These are phyloP conservation scores for Ceyx erithaca DNA, from an alignment of 2,797 vertebrate genomes.

Conservation along the genomic window DNA sequence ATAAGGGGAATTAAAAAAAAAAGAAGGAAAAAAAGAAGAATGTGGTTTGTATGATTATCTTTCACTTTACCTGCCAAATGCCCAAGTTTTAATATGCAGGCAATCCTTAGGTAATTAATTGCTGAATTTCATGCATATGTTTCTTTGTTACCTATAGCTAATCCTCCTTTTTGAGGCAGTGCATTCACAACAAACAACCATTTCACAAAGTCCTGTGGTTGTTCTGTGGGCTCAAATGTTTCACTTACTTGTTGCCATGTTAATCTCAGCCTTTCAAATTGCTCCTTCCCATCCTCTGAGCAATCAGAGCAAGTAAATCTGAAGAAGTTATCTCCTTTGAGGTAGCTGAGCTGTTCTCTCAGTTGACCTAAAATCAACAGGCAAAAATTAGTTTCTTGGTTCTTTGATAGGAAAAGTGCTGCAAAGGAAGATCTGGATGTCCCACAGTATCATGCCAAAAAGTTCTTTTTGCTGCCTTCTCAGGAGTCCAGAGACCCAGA, in stretches of 20 bases:
- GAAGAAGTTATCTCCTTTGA: constrained; percentile 99
- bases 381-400: not conserved
- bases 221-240: not conserved
- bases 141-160: not conserved
- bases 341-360: constrained; percentile 90
- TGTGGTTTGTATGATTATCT: not conserved
- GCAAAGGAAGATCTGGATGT: not conserved
- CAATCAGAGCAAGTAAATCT: constrained; percentile 91
- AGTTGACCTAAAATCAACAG: constrained; percentile 86
- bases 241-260: constrained; percentile 95
- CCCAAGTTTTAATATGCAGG: not conserved
- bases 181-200: not conserved
- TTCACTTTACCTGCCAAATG: not conserved
- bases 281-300: constrained; percentile 91
- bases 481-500: not conserved
- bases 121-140: not conserved
- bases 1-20: not conserved
- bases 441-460: not conserved
- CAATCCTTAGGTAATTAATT: constrained; percentile 8
- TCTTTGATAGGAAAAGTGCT: not conserved
- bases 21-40: not conserved
- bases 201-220: not conserved
- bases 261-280: constrained; percentile 92
- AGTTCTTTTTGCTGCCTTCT: not conserved
- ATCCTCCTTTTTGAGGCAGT: not conserved